Conservation (phyloP, 1,140 invertebrate species). For the Mamestra configurata region DNA sequence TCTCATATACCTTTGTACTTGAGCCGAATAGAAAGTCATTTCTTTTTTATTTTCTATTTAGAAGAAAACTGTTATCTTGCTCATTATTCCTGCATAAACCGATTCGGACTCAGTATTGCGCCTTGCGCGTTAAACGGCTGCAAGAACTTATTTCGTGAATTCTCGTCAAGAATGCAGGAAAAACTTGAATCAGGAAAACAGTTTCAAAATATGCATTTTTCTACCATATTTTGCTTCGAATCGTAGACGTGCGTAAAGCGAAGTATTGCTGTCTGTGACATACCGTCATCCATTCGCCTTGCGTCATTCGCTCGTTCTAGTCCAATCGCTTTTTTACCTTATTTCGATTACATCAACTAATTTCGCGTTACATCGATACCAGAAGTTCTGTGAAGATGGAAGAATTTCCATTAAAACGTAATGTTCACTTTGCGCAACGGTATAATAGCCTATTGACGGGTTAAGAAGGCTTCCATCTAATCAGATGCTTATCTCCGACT, state of each 20-base stretch:
- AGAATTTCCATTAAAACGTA: conserved; percentile 70
- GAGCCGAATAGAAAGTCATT: not conserved
- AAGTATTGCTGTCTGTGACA: conserved; percentile 29
- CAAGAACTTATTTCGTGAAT: conserved; percentile 9
- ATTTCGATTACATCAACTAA: conserved; percentile 68
- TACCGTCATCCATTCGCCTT: conserved; percentile 57
- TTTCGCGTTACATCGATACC: conserved; percentile 67
- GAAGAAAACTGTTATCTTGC: conserved; percentile 37
- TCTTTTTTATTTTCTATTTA: conserved; percentile 5
- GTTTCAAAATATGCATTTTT: conserved; percentile 40
- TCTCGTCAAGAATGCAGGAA: not conserved
- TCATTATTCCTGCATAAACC: not conserved
- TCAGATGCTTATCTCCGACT: conserved; percentile 36
- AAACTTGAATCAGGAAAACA: conserved; percentile 41
- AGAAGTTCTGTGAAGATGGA: conserved; percentile 61
- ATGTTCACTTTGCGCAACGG: conserved; percentile 66
- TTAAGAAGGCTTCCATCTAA: conserved; percentile 42
- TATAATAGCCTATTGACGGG: conserved; percentile 41
- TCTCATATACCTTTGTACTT: conserved; percentile 29
- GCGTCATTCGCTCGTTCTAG: conserved; percentile 60
- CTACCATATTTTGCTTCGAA: conserved; percentile 18
- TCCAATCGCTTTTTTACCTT: conserved; percentile 62
- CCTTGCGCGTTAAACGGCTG: not conserved
- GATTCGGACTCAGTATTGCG: conserved; percentile 3
- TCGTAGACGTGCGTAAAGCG: conserved; percentile 24